A percentile compares a stretch with the other conserved stretches of the same genome.
phyloP scores from a whole-genome alignment of 2,113 vertebrate species.

The Carassius gibelio region DNA sequence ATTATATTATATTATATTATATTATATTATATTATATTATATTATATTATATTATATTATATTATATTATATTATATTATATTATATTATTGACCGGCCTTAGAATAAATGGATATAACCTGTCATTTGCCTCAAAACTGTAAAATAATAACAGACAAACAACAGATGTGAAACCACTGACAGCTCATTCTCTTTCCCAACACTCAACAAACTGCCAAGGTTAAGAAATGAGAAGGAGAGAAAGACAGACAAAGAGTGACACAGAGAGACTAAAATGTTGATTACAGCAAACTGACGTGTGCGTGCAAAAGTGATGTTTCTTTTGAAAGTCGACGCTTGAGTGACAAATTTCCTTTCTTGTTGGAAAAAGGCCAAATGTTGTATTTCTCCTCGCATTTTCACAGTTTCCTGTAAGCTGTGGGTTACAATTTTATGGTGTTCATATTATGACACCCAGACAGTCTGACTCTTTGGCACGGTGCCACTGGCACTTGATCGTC shows the following conservation, averaged over 20 bases:
- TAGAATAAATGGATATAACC: not conserved
- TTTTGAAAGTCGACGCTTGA: not conserved
- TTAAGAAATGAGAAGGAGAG: not conserved
- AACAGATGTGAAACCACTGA: constrained; percentile 5
- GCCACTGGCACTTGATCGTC: constrained; percentile 7
- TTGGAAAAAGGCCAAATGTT: constrained; percentile 58
- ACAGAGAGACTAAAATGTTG: not conserved
- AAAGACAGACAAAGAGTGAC: not conserved
- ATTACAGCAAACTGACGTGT: constrained; percentile 16
- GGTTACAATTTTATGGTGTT: constrained; percentile 50
- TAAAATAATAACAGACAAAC: not conserved
- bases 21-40: no score
- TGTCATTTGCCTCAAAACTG: not conserved
- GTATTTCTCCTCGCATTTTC: not conserved
- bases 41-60: no score
- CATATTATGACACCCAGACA: constrained; percentile 63
- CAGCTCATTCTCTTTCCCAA: not conserved
- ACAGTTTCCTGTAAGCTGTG: constrained; percentile 14
- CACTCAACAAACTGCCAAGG: constrained; percentile 12
- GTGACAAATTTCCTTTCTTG: constrained; percentile 28
- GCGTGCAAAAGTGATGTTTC: constrained; percentile 21
- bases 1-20: no score
- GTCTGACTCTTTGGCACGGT: constrained; percentile 56
- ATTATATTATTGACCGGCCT: no score
- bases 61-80: no score